Percentiles rank a stretch among this genome's conserved stretches.
Conservation (phyloP, 2,113 vertebrate genomes). For the Pterocles orientalis region DNA sequence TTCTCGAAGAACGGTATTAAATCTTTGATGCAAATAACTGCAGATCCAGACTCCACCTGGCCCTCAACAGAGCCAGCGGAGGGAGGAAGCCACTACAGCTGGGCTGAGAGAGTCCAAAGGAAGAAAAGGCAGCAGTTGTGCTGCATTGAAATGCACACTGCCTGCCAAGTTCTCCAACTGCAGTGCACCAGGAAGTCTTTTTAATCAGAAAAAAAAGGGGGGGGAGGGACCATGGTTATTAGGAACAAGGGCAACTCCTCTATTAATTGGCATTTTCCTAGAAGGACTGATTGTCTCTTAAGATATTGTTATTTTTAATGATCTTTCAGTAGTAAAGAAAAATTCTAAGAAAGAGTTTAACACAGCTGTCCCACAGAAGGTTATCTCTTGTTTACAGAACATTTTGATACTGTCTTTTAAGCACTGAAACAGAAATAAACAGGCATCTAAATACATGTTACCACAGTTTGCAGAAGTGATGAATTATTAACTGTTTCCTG, state of each 20-base stretch:
- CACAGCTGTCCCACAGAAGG: background rate
- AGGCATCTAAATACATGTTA: background rate
- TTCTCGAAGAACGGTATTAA: background rate
- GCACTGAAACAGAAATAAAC: background rate
- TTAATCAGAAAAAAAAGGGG: background rate
- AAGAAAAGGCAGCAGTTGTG: slow-evolving; percentile 51
- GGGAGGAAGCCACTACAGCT: slow-evolving; percentile 61
- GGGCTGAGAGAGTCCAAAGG: slow-evolving; percentile 20
- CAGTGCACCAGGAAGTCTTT: slow-evolving; percentile 22
- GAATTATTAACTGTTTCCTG: slow-evolving; percentile 26
- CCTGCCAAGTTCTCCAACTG: slow-evolving; percentile 51
- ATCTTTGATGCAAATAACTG: background rate
- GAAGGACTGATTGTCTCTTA: background rate
- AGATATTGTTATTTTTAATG: background rate
- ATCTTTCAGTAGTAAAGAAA: background rate
- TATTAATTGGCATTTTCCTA: slow-evolving; percentile 23
- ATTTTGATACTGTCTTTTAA: slow-evolving; percentile 8
- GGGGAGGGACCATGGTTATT: accelerated
- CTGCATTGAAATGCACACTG: slow-evolving; percentile 23
- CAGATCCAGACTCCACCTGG: slow-evolving; percentile 26
- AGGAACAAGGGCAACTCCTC: background rate
- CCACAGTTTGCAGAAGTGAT: background rate
- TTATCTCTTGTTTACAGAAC: slow-evolving; percentile 43
- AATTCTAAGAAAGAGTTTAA: background rate
- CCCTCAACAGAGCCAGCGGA: background rate